Evolutionary conservation across 2,113 vertebrate species (phyloP).

Genomic region (Rissa tridactyla): DNA sequence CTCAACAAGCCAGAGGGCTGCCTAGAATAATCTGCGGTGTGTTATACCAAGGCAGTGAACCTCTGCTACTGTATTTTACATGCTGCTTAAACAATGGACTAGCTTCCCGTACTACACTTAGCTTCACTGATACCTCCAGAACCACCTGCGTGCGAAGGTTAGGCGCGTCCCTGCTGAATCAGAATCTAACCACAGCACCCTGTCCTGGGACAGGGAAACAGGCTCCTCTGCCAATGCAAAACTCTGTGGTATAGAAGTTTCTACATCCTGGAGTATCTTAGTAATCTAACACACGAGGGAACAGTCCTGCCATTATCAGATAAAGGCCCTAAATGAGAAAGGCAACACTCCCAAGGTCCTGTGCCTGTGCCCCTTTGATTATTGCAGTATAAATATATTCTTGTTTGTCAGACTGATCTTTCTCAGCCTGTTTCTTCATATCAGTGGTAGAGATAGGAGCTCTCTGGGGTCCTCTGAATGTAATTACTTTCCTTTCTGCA

Average conservation of each 20-base stretch:
- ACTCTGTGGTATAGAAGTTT: neutral
- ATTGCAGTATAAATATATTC: neutral
- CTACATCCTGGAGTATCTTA: neutral
- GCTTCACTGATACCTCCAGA: neutral
- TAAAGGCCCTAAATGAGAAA: neutral
- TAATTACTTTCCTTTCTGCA: neutral
- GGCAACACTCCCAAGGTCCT: neutral
- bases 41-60: neutral
- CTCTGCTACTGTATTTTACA: neutral
- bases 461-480: neutral
- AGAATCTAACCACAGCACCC: neutral
- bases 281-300: neutral
- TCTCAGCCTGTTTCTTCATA: neutral
- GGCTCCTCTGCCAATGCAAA: neutral
- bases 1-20: neutral
- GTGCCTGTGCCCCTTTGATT: neutral
- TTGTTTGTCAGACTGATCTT: slow-evolving; percentile 33
- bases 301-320: neutral
- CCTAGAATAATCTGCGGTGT: neutral
- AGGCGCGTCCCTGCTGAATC: neutral
- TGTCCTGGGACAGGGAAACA: neutral
- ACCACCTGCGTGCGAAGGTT: neutral
- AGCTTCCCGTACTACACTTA: neutral
- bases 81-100: neutral
- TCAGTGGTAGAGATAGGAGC: neutral